phyloP scores from a whole-genome alignment of 2,888 invertebrate genomes.

The Macaria liturata region DNA sequence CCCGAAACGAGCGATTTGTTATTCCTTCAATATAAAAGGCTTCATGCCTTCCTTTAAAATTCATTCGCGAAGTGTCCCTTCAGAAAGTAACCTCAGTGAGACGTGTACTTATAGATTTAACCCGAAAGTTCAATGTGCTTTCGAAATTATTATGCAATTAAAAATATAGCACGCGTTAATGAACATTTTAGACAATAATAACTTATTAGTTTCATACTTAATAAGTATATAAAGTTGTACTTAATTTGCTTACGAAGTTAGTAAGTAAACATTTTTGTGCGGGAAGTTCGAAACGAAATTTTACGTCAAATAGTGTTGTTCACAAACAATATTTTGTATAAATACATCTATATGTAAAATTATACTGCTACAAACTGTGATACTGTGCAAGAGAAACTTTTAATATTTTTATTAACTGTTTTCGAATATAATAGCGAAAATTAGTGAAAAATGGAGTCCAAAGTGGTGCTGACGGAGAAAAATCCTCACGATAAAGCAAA shows the following conservation, averaged over 20 bases:
- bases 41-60: conserved; percentile 9
- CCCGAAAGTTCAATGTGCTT: conserved; percentile 19
- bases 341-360: background rate
- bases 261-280: too few species aligned
- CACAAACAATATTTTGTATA: too few species aligned
- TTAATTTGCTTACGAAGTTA: too few species aligned
- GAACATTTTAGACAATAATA: too few species aligned
- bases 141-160: conserved; percentile 42
- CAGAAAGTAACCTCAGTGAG: conserved; percentile 23
- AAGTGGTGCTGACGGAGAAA: conserved; percentile 83
- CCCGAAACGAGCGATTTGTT: conserved; percentile 15
- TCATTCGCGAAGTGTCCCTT: conserved; percentile 24
- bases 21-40: conserved; percentile 14
- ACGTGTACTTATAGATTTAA: too few species aligned
- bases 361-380: conserved; percentile 4
- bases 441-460: conserved; percentile 81
- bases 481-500: conserved; percentile 85
- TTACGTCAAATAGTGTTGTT: too few species aligned
- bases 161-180: too few species aligned
- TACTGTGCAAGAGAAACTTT: background rate
- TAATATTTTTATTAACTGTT: conserved; percentile 2
- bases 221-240: too few species aligned
- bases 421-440: conserved; percentile 3
- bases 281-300: too few species aligned
- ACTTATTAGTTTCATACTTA: too few species aligned